Base-by-base conservation (phyloP, 2,113 vertebrate species). In the Epinephelus moara region DNA sequence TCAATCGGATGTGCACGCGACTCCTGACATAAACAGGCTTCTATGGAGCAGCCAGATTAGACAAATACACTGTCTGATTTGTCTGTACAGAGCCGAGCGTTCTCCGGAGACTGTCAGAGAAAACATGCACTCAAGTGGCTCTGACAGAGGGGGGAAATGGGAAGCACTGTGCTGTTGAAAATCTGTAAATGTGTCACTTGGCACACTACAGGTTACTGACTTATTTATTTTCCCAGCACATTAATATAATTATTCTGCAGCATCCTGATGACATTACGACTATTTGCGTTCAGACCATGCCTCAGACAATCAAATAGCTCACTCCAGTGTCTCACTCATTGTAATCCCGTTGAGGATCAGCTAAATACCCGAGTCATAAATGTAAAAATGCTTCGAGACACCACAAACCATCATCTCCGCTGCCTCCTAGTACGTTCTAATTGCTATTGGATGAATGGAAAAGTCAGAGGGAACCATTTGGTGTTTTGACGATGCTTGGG, bases 1-100 rank as follows among this genome's bases (percentile, higher is more conserved):
- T 50, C 23, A 69, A 57, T 84, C 53, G 88, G 60, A 63, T 67
- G 11, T 21, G 61, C 85, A 85, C 59, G 27, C 27, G 4, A 74
- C 25, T 45, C 40, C 21, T 77, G 81, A 86, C 77, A 80, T 78
- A 80, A 90, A 92, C 78, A 85, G 78, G 61, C 87, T 67, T 82
- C 59, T 60, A 27, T 45, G 14, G 67, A 73, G 82, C 63, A 77
- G 77, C 49, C 67, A 69, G 60, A 89, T 77, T 67, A 90, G 79
- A 90, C 30, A 64, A 84, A 81, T 8, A 79, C 14, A 49, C 71
- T 56, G 59, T 83, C 56, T 80, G 73, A 79, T 82, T 62, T 42
- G 62, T 57, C 57, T 60, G 61, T 9, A 40, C 33, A 40, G 66
- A 81, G 70, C 40, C 0, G 0, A 53, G 75, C 6, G 0, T 66